Conservation (phyloP, 1,140 invertebrate genomes). For the Monochamus saltuarius region DNA sequence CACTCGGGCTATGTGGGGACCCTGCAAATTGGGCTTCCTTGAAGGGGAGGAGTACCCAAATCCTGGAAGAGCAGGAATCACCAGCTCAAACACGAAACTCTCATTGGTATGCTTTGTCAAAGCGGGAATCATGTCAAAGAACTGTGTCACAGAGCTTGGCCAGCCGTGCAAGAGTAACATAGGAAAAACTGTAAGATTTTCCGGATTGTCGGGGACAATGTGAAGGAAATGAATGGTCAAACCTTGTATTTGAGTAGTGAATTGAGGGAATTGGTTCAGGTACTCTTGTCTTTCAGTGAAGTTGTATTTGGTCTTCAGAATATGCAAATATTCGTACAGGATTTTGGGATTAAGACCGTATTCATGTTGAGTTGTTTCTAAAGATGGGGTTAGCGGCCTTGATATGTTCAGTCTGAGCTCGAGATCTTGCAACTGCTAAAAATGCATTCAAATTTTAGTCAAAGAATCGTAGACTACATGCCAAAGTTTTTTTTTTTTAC, state of each 20-base stretch:
- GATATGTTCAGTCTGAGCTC: conserved; percentile 49
- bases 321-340: conserved; percentile 55
- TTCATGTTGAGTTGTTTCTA: conserved; percentile 56
- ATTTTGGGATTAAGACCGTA: conserved; percentile 61
- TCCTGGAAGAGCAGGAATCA: conserved; percentile 21
- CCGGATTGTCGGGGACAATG: conserved; percentile 59
- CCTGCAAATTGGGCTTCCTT: conserved; percentile 61
- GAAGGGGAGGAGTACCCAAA: conserved; percentile 63
- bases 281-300: conserved; percentile 58
- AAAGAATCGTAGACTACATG: no score
- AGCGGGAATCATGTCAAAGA: conserved; percentile 74
- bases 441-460: no score
- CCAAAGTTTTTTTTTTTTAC: no score
- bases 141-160: conserved; percentile 86
- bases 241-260: conserved; percentile 56
- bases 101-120: conserved; percentile 4
- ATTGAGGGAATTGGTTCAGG: conserved; percentile 61
- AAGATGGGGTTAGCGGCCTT: conserved; percentile 44
- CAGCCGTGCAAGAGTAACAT: conserved; percentile 83
- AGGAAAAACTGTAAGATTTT: conserved; percentile 63
- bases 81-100: conserved; percentile 12
- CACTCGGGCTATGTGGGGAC: conserved; percentile 66
- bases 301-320: conserved; percentile 62
- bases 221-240: conserved; percentile 75
- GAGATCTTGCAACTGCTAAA: conserved; percentile 51